These are phyloP conservation scores for Heterochromis multidens DNA, from an alignment of 2,113 vertebrate genomes.

Conservation along the genomic window DNA sequence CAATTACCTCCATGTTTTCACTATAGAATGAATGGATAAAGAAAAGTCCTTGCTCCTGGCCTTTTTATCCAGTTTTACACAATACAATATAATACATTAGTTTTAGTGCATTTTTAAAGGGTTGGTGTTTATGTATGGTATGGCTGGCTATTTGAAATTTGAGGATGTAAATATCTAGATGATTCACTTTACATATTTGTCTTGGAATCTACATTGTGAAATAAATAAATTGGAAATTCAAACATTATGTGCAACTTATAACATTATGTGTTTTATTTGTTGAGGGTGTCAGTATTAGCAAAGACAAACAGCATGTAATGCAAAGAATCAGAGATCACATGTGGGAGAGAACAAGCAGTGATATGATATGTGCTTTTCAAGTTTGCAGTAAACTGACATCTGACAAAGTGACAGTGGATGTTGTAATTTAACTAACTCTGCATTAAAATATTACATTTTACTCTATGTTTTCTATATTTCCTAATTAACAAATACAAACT, in stretches of 20 bases:
- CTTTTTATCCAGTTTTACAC: neutral
- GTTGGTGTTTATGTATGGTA: neutral
- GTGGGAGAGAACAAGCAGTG: neutral
- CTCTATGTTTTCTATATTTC: neutral
- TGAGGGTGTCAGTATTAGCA: neutral
- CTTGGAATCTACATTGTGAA: constrained; percentile 22
- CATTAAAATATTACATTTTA: neutral
- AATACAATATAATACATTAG: neutral
- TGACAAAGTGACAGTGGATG: neutral
- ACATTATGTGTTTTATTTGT: neutral
- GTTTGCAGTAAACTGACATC: neutral
- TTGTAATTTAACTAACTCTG: neutral
- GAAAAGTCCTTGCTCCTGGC: neutral
- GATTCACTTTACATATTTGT: neutral
- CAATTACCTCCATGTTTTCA: neutral
- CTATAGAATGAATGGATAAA: neutral
- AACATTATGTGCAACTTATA: neutral
- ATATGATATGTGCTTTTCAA: no score
- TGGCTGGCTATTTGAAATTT: neutral
- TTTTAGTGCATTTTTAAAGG: neutral
- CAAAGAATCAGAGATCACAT: neutral
- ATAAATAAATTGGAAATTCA: constrained; percentile 7
- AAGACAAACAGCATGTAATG: neutral
- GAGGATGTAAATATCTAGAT: constrained; percentile 1
- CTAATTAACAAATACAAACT: neutral